Percentiles rank a stretch among this genome's conserved stretches.
These are phyloP conservation scores for Butorides virescens DNA, from an alignment of 2,113 vertebrate genomes.

Conservation along the genomic window DNA sequence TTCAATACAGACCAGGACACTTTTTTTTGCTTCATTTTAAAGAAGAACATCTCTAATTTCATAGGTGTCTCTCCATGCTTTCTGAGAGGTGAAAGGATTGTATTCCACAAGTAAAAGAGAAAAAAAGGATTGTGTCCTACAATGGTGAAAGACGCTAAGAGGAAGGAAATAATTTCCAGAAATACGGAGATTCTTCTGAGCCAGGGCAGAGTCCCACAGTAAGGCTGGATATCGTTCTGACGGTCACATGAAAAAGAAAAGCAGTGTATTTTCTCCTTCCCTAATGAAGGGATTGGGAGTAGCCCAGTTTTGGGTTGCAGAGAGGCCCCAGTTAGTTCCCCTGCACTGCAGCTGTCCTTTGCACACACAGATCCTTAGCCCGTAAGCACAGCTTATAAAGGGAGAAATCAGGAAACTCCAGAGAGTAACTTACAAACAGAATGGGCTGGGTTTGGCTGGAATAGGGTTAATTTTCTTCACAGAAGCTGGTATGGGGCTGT, in stretches of 20 bases:
- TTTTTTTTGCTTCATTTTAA: neutral
- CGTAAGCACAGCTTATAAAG: neutral
- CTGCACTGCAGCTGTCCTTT: neutral
- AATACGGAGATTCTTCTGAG: neutral
- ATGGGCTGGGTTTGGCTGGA: neutral
- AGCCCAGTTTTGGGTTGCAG: neutral
- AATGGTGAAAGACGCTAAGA: neutral
- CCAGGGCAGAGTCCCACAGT: neutral
- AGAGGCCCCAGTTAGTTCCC: neutral
- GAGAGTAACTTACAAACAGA: neutral
- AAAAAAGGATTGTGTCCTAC: neutral
- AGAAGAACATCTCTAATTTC: neutral
- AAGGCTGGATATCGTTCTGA: neutral
- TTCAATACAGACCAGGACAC: neutral
- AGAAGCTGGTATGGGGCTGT: accelerated
- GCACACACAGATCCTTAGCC: neutral
- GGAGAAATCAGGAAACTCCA: neutral
- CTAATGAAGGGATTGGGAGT: neutral
- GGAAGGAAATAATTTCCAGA: neutral
- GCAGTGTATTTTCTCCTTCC: neutral
- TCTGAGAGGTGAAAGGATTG: neutral
- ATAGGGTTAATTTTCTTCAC: neutral
- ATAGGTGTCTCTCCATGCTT: neutral
- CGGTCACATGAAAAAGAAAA: neutral
- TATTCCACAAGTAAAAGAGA: neutral